Percentiles rank a stretch among this genome's conserved stretches.
phyloP scores from a whole-genome alignment of 2,113 vertebrate genomes.

The Macaca mulatta region DNA sequence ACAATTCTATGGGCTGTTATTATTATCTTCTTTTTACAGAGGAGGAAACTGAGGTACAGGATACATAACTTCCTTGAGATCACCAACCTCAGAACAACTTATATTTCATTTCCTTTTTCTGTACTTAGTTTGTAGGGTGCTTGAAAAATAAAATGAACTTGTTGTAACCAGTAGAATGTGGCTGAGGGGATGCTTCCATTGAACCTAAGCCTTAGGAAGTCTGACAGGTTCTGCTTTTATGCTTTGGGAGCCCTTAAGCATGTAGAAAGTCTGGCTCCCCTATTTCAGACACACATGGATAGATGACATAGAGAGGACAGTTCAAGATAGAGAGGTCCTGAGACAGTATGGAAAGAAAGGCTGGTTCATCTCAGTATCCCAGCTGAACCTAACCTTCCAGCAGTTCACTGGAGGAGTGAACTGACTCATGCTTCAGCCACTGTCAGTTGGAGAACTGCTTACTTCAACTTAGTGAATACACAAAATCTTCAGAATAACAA shows the following conservation, averaged over 20 bases:
- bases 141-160: neutral
- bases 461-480: neutral
- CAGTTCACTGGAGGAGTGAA: neutral
- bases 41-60: neutral
- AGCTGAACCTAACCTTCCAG: neutral
- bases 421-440: neutral
- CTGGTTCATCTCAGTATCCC: neutral
- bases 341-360: neutral
- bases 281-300: neutral
- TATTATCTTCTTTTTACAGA: neutral
- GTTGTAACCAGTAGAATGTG: neutral
- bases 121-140: neutral
- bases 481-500: neutral
- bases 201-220: neutral
- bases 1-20: neutral
- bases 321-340: neutral
- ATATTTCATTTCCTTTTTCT: neutral
- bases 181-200: neutral
- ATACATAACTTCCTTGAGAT: neutral
- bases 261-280: neutral
- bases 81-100: neutral
- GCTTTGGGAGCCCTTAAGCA: neutral
- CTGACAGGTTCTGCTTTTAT: neutral
- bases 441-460: neutral
- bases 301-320: neutral